Evolutionary conservation across 2,888 invertebrate genomes (phyloP).

Genomic region (Andrena haemorrhoa): DNA sequence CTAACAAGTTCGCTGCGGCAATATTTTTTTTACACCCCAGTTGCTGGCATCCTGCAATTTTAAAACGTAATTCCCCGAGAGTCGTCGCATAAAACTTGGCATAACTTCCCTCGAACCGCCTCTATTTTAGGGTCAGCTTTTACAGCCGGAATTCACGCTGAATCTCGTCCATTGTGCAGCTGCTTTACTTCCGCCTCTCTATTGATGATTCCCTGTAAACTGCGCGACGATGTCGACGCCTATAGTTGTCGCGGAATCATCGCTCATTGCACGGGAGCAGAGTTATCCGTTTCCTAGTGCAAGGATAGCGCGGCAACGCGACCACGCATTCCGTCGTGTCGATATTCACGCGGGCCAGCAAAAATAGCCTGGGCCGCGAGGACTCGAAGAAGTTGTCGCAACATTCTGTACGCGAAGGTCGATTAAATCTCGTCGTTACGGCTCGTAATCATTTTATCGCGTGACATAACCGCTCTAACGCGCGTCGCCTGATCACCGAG

Average conservation of each 20-base stretch:
- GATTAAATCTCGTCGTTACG: conserved; percentile 22
- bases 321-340: neutral
- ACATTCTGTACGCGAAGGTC: conserved; percentile 23
- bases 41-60: conserved; percentile 2
- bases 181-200: neutral
- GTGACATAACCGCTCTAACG: conserved; percentile 22
- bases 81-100: conserved; percentile 8
- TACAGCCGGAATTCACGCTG: neutral
- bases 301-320: neutral
- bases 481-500: conserved; percentile 10
- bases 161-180: neutral
- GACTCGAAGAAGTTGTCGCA: conserved; percentile 23
- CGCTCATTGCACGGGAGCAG: too few relatives aligned
- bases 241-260: too few relatives aligned
- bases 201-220: too few relatives aligned
- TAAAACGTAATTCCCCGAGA: conserved; percentile 8
- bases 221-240: too few relatives aligned
- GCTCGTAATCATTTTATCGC: conserved; percentile 29
- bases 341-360: conserved; percentile 14
- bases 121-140: neutral
- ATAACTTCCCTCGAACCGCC: neutral
- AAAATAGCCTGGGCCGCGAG: conserved; percentile 14
- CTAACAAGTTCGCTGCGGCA: neutral
- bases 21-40: neutral
- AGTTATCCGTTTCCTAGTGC: neutral